phyloP scores from a whole-genome alignment of 2,797 vertebrate genomes.

The Clamator glandarius region DNA sequence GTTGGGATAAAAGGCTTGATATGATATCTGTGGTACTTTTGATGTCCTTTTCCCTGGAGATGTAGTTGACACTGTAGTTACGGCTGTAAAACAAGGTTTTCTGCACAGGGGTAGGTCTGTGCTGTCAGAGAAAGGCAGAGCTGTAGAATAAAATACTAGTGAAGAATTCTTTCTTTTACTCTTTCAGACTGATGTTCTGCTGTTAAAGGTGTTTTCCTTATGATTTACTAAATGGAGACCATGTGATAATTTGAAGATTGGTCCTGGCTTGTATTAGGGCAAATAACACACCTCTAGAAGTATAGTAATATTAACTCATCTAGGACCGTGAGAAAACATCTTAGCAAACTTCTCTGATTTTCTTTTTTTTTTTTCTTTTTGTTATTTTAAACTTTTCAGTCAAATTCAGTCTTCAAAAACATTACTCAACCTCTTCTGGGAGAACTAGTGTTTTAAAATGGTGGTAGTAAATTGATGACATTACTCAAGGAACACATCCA shows the following conservation, averaged over 20 bases:
- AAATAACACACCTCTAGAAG: no score
- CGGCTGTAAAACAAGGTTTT: background rate
- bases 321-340: background rate
- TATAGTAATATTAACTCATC: background rate
- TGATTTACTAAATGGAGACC: background rate
- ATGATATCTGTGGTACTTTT: background rate
- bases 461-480: background rate
- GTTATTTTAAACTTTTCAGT: background rate
- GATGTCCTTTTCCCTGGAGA: background rate
- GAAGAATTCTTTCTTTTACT: background rate
- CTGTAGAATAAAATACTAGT: background rate
- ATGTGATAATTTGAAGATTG: background rate
- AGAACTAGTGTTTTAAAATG: background rate
- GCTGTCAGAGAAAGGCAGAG: background rate
- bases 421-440: background rate
- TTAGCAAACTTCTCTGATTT: background rate
- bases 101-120: accelerated
- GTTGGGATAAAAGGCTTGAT: background rate
- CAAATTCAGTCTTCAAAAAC: background rate
- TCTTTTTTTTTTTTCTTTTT: background rate
- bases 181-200: background rate
- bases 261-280: background rate
- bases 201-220: background rate
- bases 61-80: background rate
- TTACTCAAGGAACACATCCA: background rate